A percentile compares a stretch with the other conserved stretches of the same genome.
These are phyloP conservation scores for Pherbina coryleti DNA, from an alignment of 2,888 invertebrate genomes.

Conservation along the genomic window DNA sequence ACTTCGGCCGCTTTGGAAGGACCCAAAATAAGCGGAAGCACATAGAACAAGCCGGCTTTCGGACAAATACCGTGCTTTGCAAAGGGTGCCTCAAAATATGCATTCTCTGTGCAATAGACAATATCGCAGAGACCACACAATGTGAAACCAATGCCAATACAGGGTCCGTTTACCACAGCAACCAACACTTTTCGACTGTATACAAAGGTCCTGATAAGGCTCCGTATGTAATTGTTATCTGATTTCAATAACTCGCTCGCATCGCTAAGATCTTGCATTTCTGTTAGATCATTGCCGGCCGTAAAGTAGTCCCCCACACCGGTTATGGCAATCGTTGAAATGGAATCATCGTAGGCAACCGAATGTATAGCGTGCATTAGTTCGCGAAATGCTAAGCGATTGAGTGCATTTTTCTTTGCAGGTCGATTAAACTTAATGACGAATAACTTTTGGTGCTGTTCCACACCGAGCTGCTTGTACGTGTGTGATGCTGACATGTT, in stretches of 20 bases:
- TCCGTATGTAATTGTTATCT: constrained; percentile 67
- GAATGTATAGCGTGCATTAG: constrained; percentile 77
- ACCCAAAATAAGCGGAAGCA: constrained; percentile 88
- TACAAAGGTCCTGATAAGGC: constrained; percentile 82
- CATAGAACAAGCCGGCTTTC: constrained; percentile 89
- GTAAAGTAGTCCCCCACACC: constrained; percentile 56
- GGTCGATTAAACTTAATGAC: constrained; percentile 82
- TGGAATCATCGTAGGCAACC: constrained; percentile 76
- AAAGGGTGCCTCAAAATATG: constrained; percentile 93
- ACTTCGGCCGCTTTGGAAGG: constrained; percentile 77
- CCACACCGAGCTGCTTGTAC: constrained; percentile 51
- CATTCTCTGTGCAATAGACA: constrained; percentile 85
- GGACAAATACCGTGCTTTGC: constrained; percentile 84
- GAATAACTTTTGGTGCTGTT: constrained; percentile 70
- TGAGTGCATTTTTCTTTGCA: constrained; percentile 83
- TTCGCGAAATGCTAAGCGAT: constrained; percentile 76
- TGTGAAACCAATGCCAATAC: constrained; percentile 85
- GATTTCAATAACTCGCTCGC: constrained; percentile 56
- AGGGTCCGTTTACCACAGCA: constrained; percentile 92
- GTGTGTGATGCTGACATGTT: background rate
- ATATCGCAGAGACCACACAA: constrained; percentile 87
- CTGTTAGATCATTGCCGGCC: constrained; percentile 54
- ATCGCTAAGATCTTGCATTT: constrained; percentile 46
- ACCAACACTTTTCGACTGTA: constrained; percentile 89
- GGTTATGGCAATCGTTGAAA: constrained; percentile 83